These are phyloP conservation scores for Parelbella ahira DNA, from an alignment of 2,888 invertebrate genomes.

Conservation along the genomic window DNA sequence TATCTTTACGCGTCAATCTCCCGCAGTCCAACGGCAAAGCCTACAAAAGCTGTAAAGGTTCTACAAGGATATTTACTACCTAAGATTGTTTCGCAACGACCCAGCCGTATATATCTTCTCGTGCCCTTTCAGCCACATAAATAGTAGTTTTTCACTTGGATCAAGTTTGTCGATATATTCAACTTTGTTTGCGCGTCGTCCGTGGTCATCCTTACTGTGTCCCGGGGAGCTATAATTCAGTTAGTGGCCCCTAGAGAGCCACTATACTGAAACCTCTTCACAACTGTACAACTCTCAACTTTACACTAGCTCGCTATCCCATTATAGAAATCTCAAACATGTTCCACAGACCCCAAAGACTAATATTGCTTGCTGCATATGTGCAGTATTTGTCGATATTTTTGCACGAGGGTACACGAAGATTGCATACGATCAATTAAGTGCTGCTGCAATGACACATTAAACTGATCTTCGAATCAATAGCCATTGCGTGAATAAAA, in stretches of 20 bases:
- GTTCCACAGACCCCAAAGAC: background rate
- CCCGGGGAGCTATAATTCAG: constrained; percentile 41
- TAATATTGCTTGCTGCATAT: background rate
- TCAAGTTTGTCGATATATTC: constrained; percentile 32
- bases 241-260: constrained; percentile 41
- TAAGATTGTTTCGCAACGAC: background rate
- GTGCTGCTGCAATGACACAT: constrained; percentile 11
- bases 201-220: constrained; percentile 34
- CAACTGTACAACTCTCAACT: constrained; percentile 21
- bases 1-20: too few relatives aligned
- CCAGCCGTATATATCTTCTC: constrained; percentile 17
- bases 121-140: constrained; percentile 20
- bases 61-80: constrained; percentile 5
- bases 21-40: too few relatives aligned
- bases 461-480: constrained; percentile 1
- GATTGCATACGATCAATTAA: constrained; percentile 19
- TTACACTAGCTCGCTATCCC: constrained; percentile 4
- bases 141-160: constrained; percentile 25
- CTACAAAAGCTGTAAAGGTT: constrained; percentile 1
- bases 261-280: constrained; percentile 25
- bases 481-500: background rate
- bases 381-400: background rate
- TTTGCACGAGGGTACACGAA: background rate
- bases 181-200: constrained; percentile 29
- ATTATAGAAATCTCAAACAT: constrained; percentile 1